Conservation (phyloP, 1,140 invertebrate genomes). For the Tetragonula clypearis region DNA sequence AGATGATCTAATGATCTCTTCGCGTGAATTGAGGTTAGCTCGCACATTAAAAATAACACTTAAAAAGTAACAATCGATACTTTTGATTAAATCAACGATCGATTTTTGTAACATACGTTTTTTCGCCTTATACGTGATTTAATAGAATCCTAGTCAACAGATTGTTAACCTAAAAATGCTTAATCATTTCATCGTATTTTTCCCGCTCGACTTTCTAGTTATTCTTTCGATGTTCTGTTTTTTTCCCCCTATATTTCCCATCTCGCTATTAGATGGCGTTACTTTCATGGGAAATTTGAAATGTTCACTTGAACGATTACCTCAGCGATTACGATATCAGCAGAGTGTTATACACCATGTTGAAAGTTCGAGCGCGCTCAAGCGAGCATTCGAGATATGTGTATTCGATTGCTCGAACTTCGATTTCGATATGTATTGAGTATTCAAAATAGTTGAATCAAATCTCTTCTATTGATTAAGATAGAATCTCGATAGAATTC, state of each 20-base stretch:
- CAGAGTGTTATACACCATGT: not conserved
- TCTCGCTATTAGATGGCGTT: not conserved
- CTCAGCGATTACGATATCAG: not conserved
- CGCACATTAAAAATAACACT: constrained; percentile 1
- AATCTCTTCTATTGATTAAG: not conserved
- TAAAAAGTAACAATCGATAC: constrained; percentile 15
- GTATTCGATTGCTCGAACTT: not conserved
- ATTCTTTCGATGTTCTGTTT: constrained; percentile 17
- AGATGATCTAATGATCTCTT: too few relatives aligned
- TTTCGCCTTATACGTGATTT: not conserved
- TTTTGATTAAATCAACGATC: constrained; percentile 10
- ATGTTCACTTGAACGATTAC: not conserved
- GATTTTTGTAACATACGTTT: constrained; percentile 25
- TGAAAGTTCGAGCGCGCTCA: not conserved
- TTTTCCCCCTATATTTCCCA: not conserved
- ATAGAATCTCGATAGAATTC: not conserved
- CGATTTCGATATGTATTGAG: not conserved
- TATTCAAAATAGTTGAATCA: constrained; percentile 6
- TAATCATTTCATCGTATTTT: not conserved
- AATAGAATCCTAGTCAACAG: not conserved
- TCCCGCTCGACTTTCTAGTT: not conserved
- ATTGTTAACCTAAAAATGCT: not conserved
- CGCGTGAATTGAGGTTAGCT: not conserved
- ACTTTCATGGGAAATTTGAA: not conserved
- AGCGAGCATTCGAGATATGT: not conserved